Evolutionary conservation across 2,113 vertebrate genomes (phyloP), one percentile per base, ranked within the genome.

Genomic region (Oreochromis tanganicae): DNA sequence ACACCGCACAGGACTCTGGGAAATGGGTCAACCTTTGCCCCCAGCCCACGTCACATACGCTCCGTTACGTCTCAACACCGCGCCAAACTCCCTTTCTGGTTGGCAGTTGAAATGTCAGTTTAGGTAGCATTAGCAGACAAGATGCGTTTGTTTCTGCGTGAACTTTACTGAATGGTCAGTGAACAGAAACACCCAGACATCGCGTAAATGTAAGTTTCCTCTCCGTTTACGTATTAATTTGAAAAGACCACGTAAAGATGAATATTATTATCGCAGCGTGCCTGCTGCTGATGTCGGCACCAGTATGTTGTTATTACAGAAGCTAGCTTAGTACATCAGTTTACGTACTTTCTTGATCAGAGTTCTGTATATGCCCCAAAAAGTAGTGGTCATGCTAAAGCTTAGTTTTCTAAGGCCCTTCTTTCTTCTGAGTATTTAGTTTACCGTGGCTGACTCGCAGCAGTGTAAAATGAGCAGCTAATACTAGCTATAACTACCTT

Each of bases 1-100:
- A 90, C 91, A 93, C 80, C 87, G 87, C 84, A 84, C 91, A 91
- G 92, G 17, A 34, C 4, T 88, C 56, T 90, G 93, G 93, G 93
- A 79, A 86, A 29, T 4, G 7, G 9, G 4, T 14, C n/a, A 4
- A 34, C 21, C 13, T n/a, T 10, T 38, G 3, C 6, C 7, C 2
- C 17, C 6, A 2, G 5, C 1, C 21, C 6, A 82, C 91, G 85
- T 90, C 90, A 38, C 17, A 14, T 10, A 38, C 80, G 84, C n/a
- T 34, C 9, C 0, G 4, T 57, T 56, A 89, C 61, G 85, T 87
- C 6, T 3, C 7, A 14, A 81, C 85, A 0, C 36, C 36, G 80
- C 81, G 85, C 79, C 71, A 84, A 78, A 79, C 24, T 59, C 6
- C 1, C 61, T 24, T 27, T 75, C 10, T 52, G 16, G 54, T 80